Evolutionary conservation across 2,888 invertebrate species (phyloP).

Genomic region (Tetramorium bicarinatum): DNA sequence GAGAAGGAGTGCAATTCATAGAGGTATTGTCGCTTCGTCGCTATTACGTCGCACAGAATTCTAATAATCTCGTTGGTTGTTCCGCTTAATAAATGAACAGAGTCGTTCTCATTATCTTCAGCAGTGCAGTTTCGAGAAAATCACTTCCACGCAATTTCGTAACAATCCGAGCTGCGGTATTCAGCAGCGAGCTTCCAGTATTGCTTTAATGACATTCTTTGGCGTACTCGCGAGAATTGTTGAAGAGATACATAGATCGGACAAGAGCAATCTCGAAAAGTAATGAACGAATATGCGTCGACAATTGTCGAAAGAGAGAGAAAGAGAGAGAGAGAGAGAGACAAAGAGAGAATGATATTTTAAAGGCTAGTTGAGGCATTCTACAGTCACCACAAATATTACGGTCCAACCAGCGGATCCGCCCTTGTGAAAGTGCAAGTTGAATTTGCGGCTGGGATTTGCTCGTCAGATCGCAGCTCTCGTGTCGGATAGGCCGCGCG

Average conservation of each 20-base stretch:
- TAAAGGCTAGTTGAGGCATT: conserved; percentile 65
- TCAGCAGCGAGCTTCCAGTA: conserved; percentile 31
- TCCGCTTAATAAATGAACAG: conserved; percentile 53
- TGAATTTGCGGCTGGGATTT: conserved; percentile 52
- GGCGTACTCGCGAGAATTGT: conserved; percentile 31
- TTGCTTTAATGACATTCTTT: conserved; percentile 56
- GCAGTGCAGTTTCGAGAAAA: conserved; percentile 43
- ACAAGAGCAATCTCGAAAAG: conserved; percentile 29
- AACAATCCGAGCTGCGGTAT: conserved; percentile 48
- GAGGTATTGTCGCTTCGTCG: conserved; percentile 3
- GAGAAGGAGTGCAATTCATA: not conserved
- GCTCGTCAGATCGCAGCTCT: conserved; percentile 53
- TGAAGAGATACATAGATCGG: conserved; percentile 21
- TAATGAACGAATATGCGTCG: not conserved
- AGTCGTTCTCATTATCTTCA: conserved; percentile 52
- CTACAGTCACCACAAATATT: conserved; percentile 69
- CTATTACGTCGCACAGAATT: conserved; percentile 35
- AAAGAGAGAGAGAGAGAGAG: conserved; percentile 44
- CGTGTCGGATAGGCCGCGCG: conserved; percentile 41
- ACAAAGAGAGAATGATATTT: conserved; percentile 70
- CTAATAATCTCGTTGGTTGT: conserved; percentile 50
- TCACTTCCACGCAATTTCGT: conserved; percentile 56
- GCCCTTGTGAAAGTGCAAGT: conserved; percentile 53
- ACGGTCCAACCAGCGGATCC: conserved; percentile 53
- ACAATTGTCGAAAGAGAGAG: not conserved